Conservation (phyloP, 2,113 vertebrate genomes). For the Pongo abelii region DNA sequence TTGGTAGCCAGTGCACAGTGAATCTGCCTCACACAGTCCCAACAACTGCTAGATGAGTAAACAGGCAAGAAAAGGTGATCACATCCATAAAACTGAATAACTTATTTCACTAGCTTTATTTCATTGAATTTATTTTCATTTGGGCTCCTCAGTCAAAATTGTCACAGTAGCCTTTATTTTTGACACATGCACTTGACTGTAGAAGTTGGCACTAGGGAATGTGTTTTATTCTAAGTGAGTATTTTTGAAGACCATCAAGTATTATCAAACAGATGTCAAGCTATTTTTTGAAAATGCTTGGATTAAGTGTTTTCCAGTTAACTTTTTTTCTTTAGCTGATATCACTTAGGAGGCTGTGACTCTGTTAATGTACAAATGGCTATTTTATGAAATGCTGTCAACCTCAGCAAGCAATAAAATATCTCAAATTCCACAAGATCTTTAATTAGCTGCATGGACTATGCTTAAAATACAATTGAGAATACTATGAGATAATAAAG, state of each 20-base stretch:
- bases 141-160: not conserved
- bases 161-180: not conserved
- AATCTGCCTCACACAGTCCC: not conserved
- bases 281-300: not conserved
- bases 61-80: not conserved
- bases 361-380: not conserved
- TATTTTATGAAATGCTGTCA: not conserved
- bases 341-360: not conserved
- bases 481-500: not conserved
- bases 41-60: not conserved
- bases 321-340: not conserved
- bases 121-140: conserved; percentile 25
- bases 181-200: not conserved
- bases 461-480: not conserved
- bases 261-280: not conserved
- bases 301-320: not conserved
- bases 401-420: not conserved
- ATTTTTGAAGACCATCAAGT: not conserved
- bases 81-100: not conserved
- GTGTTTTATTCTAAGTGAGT: not conserved
- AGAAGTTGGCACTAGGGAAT: not conserved
- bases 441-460: not conserved
- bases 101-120: not conserved
- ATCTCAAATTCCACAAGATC: not conserved
- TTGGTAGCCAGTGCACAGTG: not conserved